phyloP scores from a whole-genome alignment of 2,888 invertebrate genomes.

The Caenorhabditis zanzibari region DNA sequence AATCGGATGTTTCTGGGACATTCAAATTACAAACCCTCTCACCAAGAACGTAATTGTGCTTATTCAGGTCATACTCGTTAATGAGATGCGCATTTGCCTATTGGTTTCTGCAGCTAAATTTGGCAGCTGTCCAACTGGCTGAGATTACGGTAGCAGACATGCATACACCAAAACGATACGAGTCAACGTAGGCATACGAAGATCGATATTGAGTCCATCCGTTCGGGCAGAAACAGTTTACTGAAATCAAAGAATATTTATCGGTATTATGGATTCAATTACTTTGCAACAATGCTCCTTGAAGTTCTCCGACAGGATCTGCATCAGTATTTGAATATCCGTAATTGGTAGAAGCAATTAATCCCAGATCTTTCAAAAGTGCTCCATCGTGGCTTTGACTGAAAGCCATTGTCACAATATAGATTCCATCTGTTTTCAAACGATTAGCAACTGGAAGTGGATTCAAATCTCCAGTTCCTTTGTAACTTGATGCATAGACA shows the following conservation, averaged over 20 bases:
- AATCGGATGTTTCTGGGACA: no score
- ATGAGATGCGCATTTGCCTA: conserved; percentile 26
- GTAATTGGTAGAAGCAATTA: conserved; percentile 28
- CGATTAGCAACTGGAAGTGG: conserved; percentile 23
- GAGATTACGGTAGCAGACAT: background rate
- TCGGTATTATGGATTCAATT: background rate
- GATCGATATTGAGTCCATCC: conserved; percentile 42
- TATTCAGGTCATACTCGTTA: conserved; percentile 19
- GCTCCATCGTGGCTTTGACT: conserved; percentile 6
- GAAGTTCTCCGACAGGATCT: background rate
- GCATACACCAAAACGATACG: conserved; percentile 40
- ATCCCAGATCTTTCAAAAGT: background rate
- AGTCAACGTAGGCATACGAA: background rate
- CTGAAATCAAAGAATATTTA: conserved; percentile 18
- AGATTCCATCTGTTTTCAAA: conserved; percentile 15
- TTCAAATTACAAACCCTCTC: no score
- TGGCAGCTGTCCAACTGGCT: conserved; percentile 37
- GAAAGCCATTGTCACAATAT: conserved; percentile 27
- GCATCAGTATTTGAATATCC: background rate
- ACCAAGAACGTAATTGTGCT: conserved; percentile 35
- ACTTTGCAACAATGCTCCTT: conserved; percentile 18
- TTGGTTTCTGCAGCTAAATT: conserved; percentile 29
- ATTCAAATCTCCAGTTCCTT: conserved; percentile 26
- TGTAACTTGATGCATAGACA: conserved; percentile 49
- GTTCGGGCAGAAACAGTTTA: conserved; percentile 57